Base-by-base conservation (phyloP, 2,888 invertebrate species). In the Pimpla rufipes region DNA sequence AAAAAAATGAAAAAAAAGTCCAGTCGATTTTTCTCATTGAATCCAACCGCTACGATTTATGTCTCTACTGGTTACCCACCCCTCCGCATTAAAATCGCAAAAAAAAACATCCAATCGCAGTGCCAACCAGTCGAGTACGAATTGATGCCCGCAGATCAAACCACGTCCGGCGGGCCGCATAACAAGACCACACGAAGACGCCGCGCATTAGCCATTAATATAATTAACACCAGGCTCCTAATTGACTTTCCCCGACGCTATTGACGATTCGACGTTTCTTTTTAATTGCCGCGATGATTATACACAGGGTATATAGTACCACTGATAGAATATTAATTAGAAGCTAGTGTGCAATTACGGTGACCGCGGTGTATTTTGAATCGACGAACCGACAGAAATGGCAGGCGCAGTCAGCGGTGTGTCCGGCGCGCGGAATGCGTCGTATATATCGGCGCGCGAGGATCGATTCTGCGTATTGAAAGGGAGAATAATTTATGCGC, bases 181-280 rank as follows among this genome's bases (percentile, higher is more conserved):
- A 64, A 64, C 16, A 16, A 42, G 59, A 37, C 13, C 37, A 35
- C 35, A 6, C 18, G 37, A 40, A 62, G 62, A 62, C 29, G n/a
- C 37, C 16, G 37, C 57, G 71, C 57, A 45, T 57, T 45, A 57
- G 81, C 79, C 81, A 87, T 89, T 88, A 87, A 85, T 87, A 79
- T 86, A 88, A 89, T 89, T 87, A 89, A 86, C 84, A 85, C 73
- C 77, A 78, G 42, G 64, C 13, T 64, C 62, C 75, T 87, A 87
- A 88, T 88, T 88, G 86, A 87, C 85, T 87, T 87, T 79, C 85
- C n/a, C 71, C 70, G 74, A 74, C 18, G 82, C 86, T 85, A 89
- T 87, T 87, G 87, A 88, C 78, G 84, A 83, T 86, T 83, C 66
- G 82, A 79, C n/a, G n/a, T 76, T 70, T 79, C 73, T 45, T 52